These are phyloP conservation scores for Dasyprocta punctata DNA, from an alignment of 2,113 vertebrate genomes.

Conservation along the genomic window DNA sequence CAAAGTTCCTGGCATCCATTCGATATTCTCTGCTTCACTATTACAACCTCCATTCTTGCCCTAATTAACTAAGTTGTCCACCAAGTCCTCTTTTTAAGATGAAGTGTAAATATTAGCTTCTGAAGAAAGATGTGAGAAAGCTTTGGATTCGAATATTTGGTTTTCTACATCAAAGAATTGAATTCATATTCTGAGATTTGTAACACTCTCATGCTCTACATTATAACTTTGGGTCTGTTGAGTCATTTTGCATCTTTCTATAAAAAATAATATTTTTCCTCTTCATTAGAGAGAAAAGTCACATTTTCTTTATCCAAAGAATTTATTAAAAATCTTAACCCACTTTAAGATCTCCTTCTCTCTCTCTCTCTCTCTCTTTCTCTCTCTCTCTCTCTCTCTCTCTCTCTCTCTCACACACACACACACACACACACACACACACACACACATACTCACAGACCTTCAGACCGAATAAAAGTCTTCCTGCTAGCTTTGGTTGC, in stretches of 20 bases:
- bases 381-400: background rate
- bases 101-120: slow-evolving; percentile 77
- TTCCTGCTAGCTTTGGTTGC: slow-evolving; percentile 16
- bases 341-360: background rate
- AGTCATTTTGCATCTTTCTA: slow-evolving; percentile 59
- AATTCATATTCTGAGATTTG: slow-evolving; percentile 61
- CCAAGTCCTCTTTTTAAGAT: slow-evolving; percentile 66
- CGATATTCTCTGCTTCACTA: background rate
- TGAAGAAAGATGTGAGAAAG: slow-evolving; percentile 66
- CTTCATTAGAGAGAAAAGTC: slow-evolving; percentile 61
- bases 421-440: background rate
- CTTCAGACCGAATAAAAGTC: background rate
- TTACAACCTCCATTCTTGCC: background rate
- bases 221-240: background rate
- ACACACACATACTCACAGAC: background rate
- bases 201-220: slow-evolving; percentile 30
- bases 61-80: slow-evolving; percentile 8
- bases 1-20: background rate
- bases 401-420: too few species aligned
- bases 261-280: slow-evolving; percentile 53
- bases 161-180: slow-evolving; percentile 35
- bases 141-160: slow-evolving; percentile 52
- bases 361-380: background rate
- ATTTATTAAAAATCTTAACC: slow-evolving; percentile 16
- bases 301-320: slow-evolving; percentile 56